A percentile compares a stretch with the other conserved stretches of the same genome.
Conservation (phyloP, 2,888 invertebrate genomes). For the Nephrotoma appendiculata region DNA sequence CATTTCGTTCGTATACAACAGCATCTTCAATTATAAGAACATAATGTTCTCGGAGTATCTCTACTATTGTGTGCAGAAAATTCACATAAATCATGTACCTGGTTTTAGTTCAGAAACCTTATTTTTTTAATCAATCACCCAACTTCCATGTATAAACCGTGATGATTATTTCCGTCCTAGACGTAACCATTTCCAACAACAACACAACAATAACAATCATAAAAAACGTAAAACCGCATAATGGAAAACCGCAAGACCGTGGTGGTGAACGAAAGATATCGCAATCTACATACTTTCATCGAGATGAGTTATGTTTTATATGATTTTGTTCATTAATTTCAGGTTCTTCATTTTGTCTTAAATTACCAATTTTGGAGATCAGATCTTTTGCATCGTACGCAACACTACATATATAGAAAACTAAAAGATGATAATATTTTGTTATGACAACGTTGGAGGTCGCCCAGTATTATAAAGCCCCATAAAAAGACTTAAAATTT, state of each 20-base stretch:
- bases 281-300: neutral
- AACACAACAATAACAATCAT: neutral
- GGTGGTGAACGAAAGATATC: neutral
- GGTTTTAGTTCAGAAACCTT: neutral
- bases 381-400: neutral
- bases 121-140: neutral
- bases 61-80: neutral
- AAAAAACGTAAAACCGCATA: neutral
- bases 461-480: neutral
- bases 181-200: neutral
- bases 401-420: neutral
- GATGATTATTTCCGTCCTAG: neutral
- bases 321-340: neutral
- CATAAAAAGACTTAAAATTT: neutral
- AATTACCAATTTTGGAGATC: neutral
- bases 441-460: neutral
- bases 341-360: neutral
- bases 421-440: neutral
- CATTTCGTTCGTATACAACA: neutral
- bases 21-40: neutral
- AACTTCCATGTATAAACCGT: neutral
- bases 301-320: neutral
- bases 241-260: neutral
- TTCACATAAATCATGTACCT: neutral
- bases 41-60: neutral